phyloP scores from a whole-genome alignment of 2,888 invertebrate species.

The Tortrix viridana region DNA sequence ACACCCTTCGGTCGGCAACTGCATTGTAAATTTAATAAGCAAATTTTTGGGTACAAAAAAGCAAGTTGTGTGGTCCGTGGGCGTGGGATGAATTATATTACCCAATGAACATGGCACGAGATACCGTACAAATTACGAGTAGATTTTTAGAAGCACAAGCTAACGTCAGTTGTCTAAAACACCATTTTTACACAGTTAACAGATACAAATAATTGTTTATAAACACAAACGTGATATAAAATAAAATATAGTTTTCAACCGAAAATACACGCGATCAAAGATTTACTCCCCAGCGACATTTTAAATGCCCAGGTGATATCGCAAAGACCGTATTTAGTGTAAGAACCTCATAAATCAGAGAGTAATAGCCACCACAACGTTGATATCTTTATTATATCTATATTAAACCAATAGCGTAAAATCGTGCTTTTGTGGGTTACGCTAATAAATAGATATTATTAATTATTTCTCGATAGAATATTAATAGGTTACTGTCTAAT shows the following conservation, averaged over 20 bases:
- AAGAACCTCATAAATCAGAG: constrained; percentile 62
- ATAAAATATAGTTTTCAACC: background rate
- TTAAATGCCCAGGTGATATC: constrained; percentile 31
- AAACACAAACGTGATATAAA: background rate
- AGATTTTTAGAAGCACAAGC: too few species aligned
- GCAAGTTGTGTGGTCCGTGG: constrained; percentile 5
- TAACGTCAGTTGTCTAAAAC: too few species aligned
- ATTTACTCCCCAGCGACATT: constrained; percentile 18
- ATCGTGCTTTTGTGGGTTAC: constrained; percentile 35
- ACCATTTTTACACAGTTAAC: too few species aligned
- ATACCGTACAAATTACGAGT: background rate
- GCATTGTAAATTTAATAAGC: constrained; percentile 5
- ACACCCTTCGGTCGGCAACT: constrained; percentile 10
- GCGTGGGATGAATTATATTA: background rate
- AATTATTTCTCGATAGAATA: constrained; percentile 47
- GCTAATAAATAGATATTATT: constrained; percentile 40
- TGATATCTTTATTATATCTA: constrained; percentile 73
- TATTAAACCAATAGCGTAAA: constrained; percentile 60
- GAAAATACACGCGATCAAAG: background rate
- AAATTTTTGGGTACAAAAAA: constrained; percentile 11
- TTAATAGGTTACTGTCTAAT: constrained; percentile 44
- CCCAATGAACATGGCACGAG: background rate
- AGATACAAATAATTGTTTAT: too few species aligned
- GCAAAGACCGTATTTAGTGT: constrained; percentile 53
- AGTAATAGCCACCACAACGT: constrained; percentile 64